A percentile compares a stretch with the other conserved stretches of the same genome.
Evolutionary conservation across 1,140 invertebrate species (phyloP).

Genomic region (Luehdorfia chinensis): DNA sequence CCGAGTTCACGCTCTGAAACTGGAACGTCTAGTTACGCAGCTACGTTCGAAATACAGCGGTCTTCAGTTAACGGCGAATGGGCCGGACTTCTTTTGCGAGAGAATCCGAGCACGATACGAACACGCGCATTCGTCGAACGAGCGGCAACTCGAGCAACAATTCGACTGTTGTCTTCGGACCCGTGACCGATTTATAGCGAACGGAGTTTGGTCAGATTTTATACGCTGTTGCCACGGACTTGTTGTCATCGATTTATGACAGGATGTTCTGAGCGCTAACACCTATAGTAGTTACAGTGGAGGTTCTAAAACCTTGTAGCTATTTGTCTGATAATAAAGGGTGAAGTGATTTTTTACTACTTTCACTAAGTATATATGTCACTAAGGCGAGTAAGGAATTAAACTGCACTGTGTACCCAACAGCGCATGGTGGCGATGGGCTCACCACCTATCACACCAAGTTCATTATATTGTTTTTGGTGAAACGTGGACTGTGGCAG

Average conservation of each 20-base stretch:
- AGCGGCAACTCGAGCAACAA: constrained; percentile 53
- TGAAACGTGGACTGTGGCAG: too few species aligned
- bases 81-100: constrained; percentile 59
- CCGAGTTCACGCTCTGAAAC: constrained; percentile 68
- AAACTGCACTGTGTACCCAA: too few species aligned
- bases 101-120: constrained; percentile 53
- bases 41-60: constrained; percentile 70
- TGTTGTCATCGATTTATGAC: constrained; percentile 41
- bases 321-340: too few species aligned
- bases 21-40: constrained; percentile 72
- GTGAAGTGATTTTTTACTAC: too few species aligned
- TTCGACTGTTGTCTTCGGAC: constrained; percentile 66
- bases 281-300: too few species aligned
- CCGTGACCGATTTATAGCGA: constrained; percentile 74
- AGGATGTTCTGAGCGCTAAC: constrained; percentile 17
- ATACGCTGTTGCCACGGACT: constrained; percentile 35
- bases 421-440: too few species aligned
- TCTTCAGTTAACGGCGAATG: constrained; percentile 43
- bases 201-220: constrained; percentile 37
- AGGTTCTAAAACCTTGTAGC: too few species aligned
- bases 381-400: too few species aligned
- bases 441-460: too few species aligned
- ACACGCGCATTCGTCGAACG: constrained; percentile 38
- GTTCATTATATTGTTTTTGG: too few species aligned
- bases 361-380: too few species aligned